Evolutionary conservation across 2,797 vertebrate species (phyloP).

Genomic region (Rhinichthys osculus): DNA sequence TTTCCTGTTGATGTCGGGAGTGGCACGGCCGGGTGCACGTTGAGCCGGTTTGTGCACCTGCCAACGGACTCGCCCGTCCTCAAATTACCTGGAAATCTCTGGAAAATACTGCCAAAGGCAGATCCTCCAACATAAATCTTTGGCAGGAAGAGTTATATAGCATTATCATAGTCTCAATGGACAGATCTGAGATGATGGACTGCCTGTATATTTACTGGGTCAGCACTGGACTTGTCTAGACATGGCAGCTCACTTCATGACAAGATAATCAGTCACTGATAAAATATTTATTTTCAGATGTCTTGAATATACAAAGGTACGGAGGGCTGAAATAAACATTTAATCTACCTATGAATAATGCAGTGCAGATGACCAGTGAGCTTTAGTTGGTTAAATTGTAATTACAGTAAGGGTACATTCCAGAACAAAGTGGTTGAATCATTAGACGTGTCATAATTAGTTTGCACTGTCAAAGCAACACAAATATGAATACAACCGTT

Average conservation of each 20-base stretch:
- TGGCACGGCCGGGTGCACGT: constrained; percentile 54
- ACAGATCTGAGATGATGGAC: constrained; percentile 18
- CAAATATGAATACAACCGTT: background rate
- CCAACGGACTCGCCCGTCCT: constrained; percentile 30
- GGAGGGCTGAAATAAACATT: background rate
- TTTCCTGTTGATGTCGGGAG: constrained; percentile 3
- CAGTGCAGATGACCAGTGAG: background rate
- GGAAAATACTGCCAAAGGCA: constrained; percentile 20
- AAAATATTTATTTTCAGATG: constrained; percentile 11
- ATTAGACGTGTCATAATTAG: background rate
- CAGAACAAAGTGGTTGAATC: background rate
- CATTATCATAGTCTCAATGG: constrained; percentile 12
- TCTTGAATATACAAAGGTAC: background rate
- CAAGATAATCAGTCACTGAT: constrained; percentile 14
- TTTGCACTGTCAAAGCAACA: background rate
- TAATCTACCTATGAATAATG: background rate
- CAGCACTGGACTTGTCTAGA: constrained; percentile 27
- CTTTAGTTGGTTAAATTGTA: constrained; percentile 8
- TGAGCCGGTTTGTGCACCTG: constrained; percentile 37
- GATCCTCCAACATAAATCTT: background rate
- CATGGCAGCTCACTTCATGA: constrained; percentile 1
- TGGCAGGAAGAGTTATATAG: background rate
- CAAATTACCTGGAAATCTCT: constrained; percentile 50
- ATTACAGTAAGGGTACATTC: background rate
- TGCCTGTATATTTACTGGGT: constrained; percentile 31